Evolutionary conservation across 2,888 invertebrate genomes (phyloP).

Genomic region (Sympetrum striolatum): DNA sequence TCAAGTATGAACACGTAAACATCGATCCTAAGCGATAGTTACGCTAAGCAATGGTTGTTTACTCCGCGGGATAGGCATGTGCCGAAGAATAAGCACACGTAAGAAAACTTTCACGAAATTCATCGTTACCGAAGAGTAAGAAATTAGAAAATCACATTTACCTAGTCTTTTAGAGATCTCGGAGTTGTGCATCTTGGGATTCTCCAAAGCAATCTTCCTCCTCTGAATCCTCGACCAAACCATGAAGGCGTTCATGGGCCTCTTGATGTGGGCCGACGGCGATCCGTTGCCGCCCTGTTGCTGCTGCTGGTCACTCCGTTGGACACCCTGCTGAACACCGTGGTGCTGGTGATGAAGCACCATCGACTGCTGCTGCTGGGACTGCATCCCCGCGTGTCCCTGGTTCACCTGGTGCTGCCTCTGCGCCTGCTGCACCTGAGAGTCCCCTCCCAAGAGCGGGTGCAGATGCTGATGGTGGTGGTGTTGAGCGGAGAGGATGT

Average conservation of each 20-base stretch:
- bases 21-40: too few species aligned
- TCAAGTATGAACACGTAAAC: too few species aligned
- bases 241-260: conserved; percentile 99
- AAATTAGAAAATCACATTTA: conserved; percentile 46
- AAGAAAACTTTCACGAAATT: too few species aligned
- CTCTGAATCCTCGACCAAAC: conserved; percentile 94
- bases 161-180: conserved; percentile 89
- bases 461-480: conserved; percentile 30
- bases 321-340: neutral
- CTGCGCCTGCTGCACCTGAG: neutral
- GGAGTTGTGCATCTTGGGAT: conserved; percentile 91
- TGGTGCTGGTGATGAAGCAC: conserved; percentile 21
- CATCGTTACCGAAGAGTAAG: too few species aligned
- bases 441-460: neutral
- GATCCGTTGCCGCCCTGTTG: conserved; percentile 57
- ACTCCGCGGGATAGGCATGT: too few species aligned
- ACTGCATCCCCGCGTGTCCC: neutral
- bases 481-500: neutral
- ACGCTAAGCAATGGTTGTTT: too few species aligned
- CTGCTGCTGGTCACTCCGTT: neutral
- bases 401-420: neutral
- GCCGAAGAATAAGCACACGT: too few species aligned
- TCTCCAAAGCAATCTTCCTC: conserved; percentile 90
- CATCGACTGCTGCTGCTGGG: conserved; percentile 26
- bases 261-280: conserved; percentile 78